Evolutionary conservation across 1,140 invertebrate genomes (phyloP).

Genomic region (Drosophila takahashii): DNA sequence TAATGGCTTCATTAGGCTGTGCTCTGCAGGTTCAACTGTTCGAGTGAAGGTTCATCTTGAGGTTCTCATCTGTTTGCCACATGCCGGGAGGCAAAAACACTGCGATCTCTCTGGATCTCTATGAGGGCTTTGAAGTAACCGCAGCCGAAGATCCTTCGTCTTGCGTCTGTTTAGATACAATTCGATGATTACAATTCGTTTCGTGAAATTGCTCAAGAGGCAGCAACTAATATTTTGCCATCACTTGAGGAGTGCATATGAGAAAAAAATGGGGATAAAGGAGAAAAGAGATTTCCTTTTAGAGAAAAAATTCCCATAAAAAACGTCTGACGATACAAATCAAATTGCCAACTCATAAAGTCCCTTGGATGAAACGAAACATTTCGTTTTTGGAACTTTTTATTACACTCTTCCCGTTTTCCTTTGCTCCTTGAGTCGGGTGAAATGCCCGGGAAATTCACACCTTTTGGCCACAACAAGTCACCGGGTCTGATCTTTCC

Average conservation of each 20-base stretch:
- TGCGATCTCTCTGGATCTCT: conserved; percentile 54
- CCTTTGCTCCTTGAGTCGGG: conserved; percentile 59
- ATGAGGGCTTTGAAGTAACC: conserved; percentile 64
- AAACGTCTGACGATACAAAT: conserved; percentile 45
- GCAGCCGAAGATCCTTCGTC: conserved; percentile 35
- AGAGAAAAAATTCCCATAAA: conserved; percentile 36
- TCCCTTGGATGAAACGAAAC: conserved; percentile 48
- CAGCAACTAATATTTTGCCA: conserved; percentile 55
- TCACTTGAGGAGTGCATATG: conserved; percentile 24
- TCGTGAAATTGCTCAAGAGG: conserved; percentile 55
- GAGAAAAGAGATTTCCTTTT: conserved; percentile 35
- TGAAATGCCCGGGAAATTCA: conserved; percentile 62
- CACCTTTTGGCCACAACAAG: conserved; percentile 79
- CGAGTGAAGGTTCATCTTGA: conserved; percentile 41
- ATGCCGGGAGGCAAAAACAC: conserved; percentile 61
- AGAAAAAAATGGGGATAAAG: conserved; percentile 18
- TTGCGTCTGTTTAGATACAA: conserved; percentile 60
- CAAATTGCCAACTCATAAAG: conserved; percentile 64
- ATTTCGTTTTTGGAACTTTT: conserved; percentile 71
- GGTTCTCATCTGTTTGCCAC: conserved; percentile 69
- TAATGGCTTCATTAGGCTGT: conserved; percentile 78
- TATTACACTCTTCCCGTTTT: conserved; percentile 60
- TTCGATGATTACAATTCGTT: conserved; percentile 68
- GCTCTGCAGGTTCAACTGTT: conserved; percentile 14
- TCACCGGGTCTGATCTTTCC: conserved; percentile 47